phyloP scores from a whole-genome alignment of 2,113 vertebrate species.

The Tenebrosternarchus preto region DNA sequence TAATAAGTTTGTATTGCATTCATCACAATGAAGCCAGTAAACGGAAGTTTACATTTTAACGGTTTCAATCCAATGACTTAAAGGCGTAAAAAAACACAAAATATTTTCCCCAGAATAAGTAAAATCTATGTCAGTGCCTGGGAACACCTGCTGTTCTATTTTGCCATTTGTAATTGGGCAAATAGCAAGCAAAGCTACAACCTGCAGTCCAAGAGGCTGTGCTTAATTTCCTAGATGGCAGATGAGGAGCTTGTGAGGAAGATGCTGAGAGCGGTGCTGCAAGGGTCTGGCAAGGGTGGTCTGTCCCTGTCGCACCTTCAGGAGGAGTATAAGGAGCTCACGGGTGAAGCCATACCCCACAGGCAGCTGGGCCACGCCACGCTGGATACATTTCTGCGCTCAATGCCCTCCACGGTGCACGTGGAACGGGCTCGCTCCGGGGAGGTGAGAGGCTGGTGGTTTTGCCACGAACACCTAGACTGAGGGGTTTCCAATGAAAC shows the following conservation, averaged over 20 bases:
- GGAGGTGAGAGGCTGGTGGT: conserved; percentile 78
- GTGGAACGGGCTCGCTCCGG: conserved; percentile 79
- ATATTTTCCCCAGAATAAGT: too few relatives aligned
- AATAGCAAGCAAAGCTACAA: background rate
- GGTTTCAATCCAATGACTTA: too few relatives aligned
- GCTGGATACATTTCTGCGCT: conserved; percentile 80
- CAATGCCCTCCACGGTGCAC: conserved; percentile 82
- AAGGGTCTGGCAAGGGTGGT: conserved; percentile 82
- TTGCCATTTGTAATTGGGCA: background rate
- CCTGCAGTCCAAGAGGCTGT: background rate
- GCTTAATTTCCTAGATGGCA: conserved; percentile 78
- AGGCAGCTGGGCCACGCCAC: conserved; percentile 84
- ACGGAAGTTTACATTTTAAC: background rate
- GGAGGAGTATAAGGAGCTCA: conserved; percentile 84
- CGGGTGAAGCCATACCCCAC: conserved; percentile 87
- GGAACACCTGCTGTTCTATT: background rate
- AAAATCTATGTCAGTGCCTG: too few relatives aligned
- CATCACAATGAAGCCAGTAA: too few relatives aligned
- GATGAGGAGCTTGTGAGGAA: conserved; percentile 84
- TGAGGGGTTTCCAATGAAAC: background rate
- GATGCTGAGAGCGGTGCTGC: conserved; percentile 84
- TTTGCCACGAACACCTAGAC: background rate
- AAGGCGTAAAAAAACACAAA: background rate
- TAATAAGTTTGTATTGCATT: background rate
- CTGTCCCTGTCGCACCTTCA: conserved; percentile 81